Conservation (phyloP, 53 echinoderm and acorn worm species). For the Mesocentrotus franciscanus region DNA sequence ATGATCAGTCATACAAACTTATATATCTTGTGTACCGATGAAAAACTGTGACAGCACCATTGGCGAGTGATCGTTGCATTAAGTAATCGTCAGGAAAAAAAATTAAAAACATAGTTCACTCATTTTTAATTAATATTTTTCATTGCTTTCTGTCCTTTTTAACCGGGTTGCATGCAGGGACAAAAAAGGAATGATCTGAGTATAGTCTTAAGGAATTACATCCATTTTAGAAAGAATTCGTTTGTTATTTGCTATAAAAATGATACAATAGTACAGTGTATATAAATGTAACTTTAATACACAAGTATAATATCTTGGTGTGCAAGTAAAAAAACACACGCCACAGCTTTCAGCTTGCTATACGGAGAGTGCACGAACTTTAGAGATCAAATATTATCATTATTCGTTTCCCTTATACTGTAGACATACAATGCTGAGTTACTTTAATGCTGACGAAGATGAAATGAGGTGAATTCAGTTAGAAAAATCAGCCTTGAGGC, state of each 20-base stretch:
- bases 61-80: neutral
- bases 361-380: neutral
- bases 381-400: neutral
- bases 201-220: too few relatives aligned
- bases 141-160: neutral
- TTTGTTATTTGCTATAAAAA: too few relatives aligned
- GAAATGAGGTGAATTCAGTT: constrained; percentile 56
- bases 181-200: too few relatives aligned
- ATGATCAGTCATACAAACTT: neutral
- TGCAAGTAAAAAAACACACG: too few relatives aligned
- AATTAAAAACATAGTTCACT: neutral
- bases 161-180: too few relatives aligned
- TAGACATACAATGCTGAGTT: constrained; percentile 45
- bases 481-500: constrained; percentile 54
- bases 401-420: neutral
- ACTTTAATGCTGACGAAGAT: constrained; percentile 44
- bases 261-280: neutral
- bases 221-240: too few relatives aligned
- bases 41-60: too few relatives aligned
- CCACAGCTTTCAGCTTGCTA: neutral
- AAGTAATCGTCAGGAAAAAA: neutral
- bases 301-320: neutral
- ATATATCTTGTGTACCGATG: too few relatives aligned
- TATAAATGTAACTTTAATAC: neutral
- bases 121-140: neutral